Evolutionary conservation across 2,888 invertebrate species (phyloP), one percentile per base, ranked within the genome.

Genomic region (Crioceris asparagi): DNA sequence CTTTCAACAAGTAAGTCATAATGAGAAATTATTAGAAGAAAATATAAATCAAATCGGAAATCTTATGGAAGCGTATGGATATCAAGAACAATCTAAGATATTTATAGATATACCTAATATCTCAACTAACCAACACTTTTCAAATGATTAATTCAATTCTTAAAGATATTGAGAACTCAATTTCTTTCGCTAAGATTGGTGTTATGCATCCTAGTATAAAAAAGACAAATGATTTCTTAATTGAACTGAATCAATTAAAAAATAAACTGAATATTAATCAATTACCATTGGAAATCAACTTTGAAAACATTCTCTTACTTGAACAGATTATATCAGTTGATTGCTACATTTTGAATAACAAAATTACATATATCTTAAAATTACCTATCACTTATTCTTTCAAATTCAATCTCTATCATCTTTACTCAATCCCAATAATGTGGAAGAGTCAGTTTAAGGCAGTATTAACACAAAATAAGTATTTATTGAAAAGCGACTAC

Each of bases 121-220:
- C 14, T 3, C 32, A 32, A 18, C 2, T 32, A 19, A 19, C 18
- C 10, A 32, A 8, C n/a, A 32, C 19, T 11, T 32, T 18, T 11
- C 5, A 17, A 32, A 18, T 32, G 8, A 32, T 32, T 17, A 32
- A 18, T 10, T 18, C 32, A 18, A 32, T 19, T 2, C n/a, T 32
- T 14, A 17, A 32, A 32, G 19, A 32, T 10, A 32, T 32, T 4
- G 32, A 32, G 19, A 11, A 16, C 8, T 32, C 19, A 8, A 32
- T 32, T 11, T 17, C 17, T 10, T 32, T 17, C 12, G 17, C 17
- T 12, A 32, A n/a, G 12, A n/a, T 32, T 8, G 19, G 12, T 17
- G n/a, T 32, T 19, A 17, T 32, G 17, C 7, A 32, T 17, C 32
- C 32, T 3, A 32, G 32, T 17, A 32, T 32, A 11, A 17, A 17